Percentiles rank a stretch among this genome's conserved stretches.
phyloP scores from a whole-genome alignment of 2,113 vertebrate species.

The Peromyscus polionotus region DNA sequence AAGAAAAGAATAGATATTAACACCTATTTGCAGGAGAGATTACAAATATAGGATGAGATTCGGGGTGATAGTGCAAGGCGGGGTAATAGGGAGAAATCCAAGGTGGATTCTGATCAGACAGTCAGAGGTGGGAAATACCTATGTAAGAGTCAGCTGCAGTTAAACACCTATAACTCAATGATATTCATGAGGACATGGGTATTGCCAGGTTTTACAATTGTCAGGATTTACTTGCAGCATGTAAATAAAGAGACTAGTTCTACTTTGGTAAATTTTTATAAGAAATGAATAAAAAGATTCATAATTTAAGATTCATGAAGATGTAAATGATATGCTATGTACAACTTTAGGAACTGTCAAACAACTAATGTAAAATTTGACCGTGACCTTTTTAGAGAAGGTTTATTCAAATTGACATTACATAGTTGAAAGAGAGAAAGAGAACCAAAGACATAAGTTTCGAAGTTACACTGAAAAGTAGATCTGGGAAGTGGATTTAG shows the following conservation, averaged over 20 bases:
- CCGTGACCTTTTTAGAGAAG: too few relatives aligned
- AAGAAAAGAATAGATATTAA: not conserved
- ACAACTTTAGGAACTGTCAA: not conserved
- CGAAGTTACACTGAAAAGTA: not conserved
- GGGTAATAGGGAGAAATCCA: not conserved
- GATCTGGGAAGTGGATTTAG: not conserved
- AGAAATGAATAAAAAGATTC: not conserved
- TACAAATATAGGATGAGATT: not conserved
- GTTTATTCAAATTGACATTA: not conserved
- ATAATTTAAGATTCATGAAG: not conserved
- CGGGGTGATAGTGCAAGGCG: accelerated
- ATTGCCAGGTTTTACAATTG: not conserved
- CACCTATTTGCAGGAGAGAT: not conserved
- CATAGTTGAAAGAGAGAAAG: not conserved
- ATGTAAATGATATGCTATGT: not conserved
- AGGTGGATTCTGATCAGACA: not conserved
- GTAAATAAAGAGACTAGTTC: not conserved
- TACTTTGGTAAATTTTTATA: not conserved
- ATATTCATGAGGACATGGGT: not conserved
- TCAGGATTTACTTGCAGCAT: not conserved
- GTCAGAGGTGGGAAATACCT: not conserved
- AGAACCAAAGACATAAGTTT: not conserved
- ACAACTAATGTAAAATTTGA: not conserved
- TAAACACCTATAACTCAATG: not conserved
- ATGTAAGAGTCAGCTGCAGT: not conserved